phyloP scores from a whole-genome alignment of 2,113 vertebrate genomes.

The Daubentonia madagascariensis region DNA sequence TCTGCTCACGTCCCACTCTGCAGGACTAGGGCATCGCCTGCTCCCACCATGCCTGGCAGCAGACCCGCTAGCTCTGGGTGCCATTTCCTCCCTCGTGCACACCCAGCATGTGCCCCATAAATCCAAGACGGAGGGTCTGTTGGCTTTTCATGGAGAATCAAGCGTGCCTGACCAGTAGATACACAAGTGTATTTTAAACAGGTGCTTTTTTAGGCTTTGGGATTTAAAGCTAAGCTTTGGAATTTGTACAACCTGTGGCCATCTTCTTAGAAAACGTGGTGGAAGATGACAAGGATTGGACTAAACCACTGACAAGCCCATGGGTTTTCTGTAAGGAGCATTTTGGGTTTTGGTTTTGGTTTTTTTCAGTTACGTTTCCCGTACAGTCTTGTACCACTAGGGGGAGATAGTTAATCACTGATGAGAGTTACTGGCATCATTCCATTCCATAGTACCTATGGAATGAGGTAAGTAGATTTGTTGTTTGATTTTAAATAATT shows the following conservation, averaged over 20 bases:
- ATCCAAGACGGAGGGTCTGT: neutral
- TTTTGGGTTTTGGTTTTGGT: neutral
- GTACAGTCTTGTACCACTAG: neutral
- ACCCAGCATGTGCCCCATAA: neutral
- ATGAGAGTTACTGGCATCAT: accelerated
- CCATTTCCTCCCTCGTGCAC: neutral
- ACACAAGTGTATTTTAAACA: neutral
- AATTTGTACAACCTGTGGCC: neutral
- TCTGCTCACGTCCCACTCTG: neutral
- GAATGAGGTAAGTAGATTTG: too few relatives aligned
- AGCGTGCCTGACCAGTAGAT: neutral
- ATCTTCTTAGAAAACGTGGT: neutral
- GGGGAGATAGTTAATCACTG: neutral
- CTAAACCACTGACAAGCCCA: neutral
- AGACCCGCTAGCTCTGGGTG: too few relatives aligned
- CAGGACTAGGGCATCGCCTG: accelerated
- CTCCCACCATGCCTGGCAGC: neutral
- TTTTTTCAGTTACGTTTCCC: neutral
- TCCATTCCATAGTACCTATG: neutral
- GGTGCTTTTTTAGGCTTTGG: neutral
- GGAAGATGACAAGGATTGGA: neutral
- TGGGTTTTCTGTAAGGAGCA: neutral
- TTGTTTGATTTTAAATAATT: neutral
- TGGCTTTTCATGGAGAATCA: neutral
- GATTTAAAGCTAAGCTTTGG: neutral